Evolutionary conservation across 2,113 vertebrate genomes (phyloP).

Genomic region (Lasiurus cinereus): DNA sequence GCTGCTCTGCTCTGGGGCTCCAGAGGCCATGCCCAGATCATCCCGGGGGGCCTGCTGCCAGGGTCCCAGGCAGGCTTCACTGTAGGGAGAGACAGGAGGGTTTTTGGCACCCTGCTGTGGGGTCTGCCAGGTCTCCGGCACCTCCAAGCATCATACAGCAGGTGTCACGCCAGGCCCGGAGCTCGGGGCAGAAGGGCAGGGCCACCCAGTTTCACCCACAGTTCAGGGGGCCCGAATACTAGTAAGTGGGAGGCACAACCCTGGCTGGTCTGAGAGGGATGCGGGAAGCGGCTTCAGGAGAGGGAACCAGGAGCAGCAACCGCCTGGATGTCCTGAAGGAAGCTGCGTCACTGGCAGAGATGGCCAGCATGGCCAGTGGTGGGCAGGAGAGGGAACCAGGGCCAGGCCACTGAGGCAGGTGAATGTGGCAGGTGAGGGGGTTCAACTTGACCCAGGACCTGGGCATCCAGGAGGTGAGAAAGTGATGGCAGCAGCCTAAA

Average conservation of each 20-base stretch:
- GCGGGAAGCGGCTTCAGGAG: background rate
- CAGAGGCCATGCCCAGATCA: constrained; percentile 74
- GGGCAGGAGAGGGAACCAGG: background rate
- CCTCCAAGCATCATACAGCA: background rate
- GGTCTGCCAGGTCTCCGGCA: background rate
- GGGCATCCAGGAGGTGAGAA: background rate
- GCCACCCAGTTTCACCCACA: background rate
- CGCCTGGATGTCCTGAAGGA: background rate
- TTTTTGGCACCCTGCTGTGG: background rate
- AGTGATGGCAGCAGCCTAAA: background rate
- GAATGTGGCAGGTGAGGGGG: background rate
- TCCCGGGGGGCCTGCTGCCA: background rate
- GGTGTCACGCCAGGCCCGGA: background rate
- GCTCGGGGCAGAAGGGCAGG: background rate
- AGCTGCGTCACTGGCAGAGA: background rate
- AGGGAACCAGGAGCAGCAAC: background rate
- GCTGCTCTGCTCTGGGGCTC: constrained; percentile 51
- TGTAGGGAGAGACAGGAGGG: background rate
- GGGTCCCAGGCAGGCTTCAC: background rate
- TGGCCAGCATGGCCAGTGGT: background rate
- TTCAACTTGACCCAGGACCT: background rate
- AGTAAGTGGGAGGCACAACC: background rate
- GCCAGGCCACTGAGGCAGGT: background rate
- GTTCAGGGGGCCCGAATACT: background rate
- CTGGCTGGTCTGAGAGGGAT: background rate